Base-by-base conservation (phyloP, 1,140 invertebrate species). In the Aphidius ervi region DNA sequence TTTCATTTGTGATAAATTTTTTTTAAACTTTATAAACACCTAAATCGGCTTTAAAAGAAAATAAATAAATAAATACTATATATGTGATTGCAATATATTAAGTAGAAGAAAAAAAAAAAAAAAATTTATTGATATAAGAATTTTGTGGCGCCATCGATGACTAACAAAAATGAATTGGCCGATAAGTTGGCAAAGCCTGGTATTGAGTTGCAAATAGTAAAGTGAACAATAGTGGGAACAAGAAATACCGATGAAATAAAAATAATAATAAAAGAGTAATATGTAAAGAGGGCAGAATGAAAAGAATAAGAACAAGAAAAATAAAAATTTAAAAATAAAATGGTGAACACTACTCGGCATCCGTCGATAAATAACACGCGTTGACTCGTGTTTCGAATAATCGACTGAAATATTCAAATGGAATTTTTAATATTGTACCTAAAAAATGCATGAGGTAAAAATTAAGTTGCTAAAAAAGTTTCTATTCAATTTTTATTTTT, bases 181-280 rank as follows among this genome's bases (percentile, higher is more conserved):
- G 68, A 72, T 72, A 69, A 70, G 67, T 70, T 67, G 58, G 60
- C 58, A 59, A 64, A 66, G 65, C 63, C 68, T 65, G 43, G 37
- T 40, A 72, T 72, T 72, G 68, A 72, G 68, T 72, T 72, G 69
- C 69, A 72, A 72, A 72, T 72, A 59, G 61, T 58, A 63, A 56
- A 23, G 20, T 56, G 31, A 54, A 56, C 9, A 37, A 55, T 46
- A 42, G 46, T 23, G 57, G 40, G 10, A 55, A 37, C 9, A 50
- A 3, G 54, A 45, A 59, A 37, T 5, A 49, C 39, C n/a, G 10
- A 52, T 16, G 43, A 58, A 49, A 31, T 42, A 37, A 53, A 46
- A 20, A 40, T 6, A 57, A 39, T 46, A 57, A 45, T 23, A 7
- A 47, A 57, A 47, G 9, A 9, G 43, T 54, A 54, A 59, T 45